Evolutionary conservation across 1,140 invertebrate species (phyloP).

Genomic region (Gerris buenoi): DNA sequence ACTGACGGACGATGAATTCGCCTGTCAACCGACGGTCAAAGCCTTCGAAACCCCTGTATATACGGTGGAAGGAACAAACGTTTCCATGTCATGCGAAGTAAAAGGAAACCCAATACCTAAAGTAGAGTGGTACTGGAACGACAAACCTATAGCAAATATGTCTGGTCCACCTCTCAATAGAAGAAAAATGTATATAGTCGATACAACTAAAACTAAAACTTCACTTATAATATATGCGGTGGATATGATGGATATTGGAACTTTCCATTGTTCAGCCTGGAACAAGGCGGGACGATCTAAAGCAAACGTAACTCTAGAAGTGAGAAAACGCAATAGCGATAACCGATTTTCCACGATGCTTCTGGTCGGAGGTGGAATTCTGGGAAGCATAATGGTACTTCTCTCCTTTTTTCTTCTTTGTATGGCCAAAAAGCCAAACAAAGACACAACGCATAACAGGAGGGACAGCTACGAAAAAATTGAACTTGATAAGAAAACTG

Average conservation of each 20-base stretch:
- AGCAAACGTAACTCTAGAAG: conserved; percentile 48
- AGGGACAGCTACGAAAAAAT: conserved; percentile 56
- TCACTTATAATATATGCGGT: conserved; percentile 53
- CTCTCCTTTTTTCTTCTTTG: conserved; percentile 42
- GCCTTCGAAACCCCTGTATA: conserved; percentile 37
- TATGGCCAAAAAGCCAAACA: conserved; percentile 31
- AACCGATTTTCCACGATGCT: conserved; percentile 34
- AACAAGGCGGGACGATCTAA: conserved; percentile 54
- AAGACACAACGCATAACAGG: conserved; percentile 21
- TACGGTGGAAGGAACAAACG: conserved; percentile 48
- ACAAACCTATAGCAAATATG: conserved; percentile 35
- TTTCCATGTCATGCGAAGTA: conserved; percentile 54
- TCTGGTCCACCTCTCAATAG: conserved; percentile 29
- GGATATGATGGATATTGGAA: conserved; percentile 51
- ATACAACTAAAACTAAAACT: conserved; percentile 32
- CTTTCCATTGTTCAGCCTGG: conserved; percentile 56
- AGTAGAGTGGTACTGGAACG: conserved; percentile 39
- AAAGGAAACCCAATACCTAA: conserved; percentile 49
- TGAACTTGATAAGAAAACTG: conserved; percentile 42
- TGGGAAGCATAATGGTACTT: conserved; percentile 39
- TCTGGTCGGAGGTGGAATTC: conserved; percentile 38
- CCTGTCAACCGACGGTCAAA: conserved; percentile 7
- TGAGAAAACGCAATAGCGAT: conserved; percentile 33
- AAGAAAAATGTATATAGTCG: conserved; percentile 18
- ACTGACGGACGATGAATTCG: conserved; percentile 53